phyloP scores from a whole-genome alignment of 1,140 invertebrate species.

The Drosophila obscura region DNA sequence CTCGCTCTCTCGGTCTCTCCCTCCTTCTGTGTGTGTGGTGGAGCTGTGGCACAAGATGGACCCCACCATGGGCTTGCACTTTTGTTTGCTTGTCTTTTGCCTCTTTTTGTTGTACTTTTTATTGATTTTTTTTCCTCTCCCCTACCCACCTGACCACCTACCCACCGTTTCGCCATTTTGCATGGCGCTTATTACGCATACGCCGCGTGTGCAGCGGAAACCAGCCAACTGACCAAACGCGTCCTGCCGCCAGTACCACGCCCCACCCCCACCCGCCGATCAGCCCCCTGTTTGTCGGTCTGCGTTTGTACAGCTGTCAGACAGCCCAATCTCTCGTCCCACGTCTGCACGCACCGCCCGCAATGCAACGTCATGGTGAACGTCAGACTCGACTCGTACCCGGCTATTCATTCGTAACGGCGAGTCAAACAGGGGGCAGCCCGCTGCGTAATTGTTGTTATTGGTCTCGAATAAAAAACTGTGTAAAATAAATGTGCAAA shows the following conservation, averaged over 20 bases:
- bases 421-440: too few species aligned
- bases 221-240: conserved; percentile 76
- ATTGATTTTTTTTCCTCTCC: conserved; percentile 63
- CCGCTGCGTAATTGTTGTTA: conserved; percentile 15
- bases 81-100: conserved; percentile 32
- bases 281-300: conserved; percentile 57
- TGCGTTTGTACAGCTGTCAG: conserved; percentile 76
- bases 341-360: conserved; percentile 34
- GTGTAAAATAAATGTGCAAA: not conserved
- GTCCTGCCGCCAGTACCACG: conserved; percentile 44
- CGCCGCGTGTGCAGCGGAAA: conserved; percentile 74
- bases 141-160: too few species aligned
- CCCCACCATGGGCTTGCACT: conserved; percentile 30
- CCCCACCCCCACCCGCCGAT: not conserved
- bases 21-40: not conserved
- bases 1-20: not conserved
- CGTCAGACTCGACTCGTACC: too few species aligned
- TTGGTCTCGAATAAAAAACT: conserved; percentile 12
- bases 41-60: conserved; percentile 29
- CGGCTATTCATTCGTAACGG: too few species aligned
- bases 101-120: conserved; percentile 47
- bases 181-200: conserved; percentile 71
- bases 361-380: conserved; percentile 22
- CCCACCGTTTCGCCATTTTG: conserved; percentile 34
- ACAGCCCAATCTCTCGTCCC: conserved; percentile 18